Percentiles rank a stretch among this genome's conserved stretches.
Evolutionary conservation across 1,140 invertebrate species (phyloP).

Genomic region (Micrasema longulum): DNA sequence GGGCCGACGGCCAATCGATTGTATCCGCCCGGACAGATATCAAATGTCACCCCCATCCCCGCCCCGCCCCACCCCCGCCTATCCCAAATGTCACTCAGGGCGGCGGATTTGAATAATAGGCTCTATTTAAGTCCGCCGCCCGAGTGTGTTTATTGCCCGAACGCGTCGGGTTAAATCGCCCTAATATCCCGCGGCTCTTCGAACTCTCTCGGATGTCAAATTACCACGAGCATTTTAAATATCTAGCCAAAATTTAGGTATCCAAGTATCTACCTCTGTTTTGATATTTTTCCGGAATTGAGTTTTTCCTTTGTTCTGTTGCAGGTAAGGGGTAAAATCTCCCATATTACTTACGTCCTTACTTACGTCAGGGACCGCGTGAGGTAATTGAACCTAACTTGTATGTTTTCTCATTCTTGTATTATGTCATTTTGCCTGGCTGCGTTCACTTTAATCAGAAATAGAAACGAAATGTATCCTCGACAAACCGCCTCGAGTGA

Average conservation of each 20-base stretch:
- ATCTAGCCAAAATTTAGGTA: too few species aligned
- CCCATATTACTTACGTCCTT: too few species aligned
- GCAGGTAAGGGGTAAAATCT: too few species aligned
- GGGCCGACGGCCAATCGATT: constrained; percentile 50
- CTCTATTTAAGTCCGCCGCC: constrained; percentile 25
- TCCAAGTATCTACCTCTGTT: too few species aligned
- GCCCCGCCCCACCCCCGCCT: background rate
- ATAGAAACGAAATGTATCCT: constrained; percentile 1
- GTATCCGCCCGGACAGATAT: constrained; percentile 41
- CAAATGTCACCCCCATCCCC: constrained; percentile 48
- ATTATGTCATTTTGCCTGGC: too few species aligned
- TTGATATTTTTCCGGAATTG: too few species aligned
- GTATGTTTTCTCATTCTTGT: too few species aligned
- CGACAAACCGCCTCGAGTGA: background rate
- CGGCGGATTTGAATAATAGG: constrained; percentile 39
- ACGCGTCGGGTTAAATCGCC: background rate
- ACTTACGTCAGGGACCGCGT: too few species aligned
- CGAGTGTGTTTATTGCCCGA: constrained; percentile 10
- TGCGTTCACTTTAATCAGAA: background rate
- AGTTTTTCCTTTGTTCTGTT: too few species aligned
- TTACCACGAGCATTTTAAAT: too few species aligned
- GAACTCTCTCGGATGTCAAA: too few species aligned
- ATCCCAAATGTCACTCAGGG: constrained; percentile 44
- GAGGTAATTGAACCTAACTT: too few species aligned
- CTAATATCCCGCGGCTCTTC: constrained; percentile 2